Conservation (phyloP, 2,888 invertebrate species). For the Apamea anceps region DNA sequence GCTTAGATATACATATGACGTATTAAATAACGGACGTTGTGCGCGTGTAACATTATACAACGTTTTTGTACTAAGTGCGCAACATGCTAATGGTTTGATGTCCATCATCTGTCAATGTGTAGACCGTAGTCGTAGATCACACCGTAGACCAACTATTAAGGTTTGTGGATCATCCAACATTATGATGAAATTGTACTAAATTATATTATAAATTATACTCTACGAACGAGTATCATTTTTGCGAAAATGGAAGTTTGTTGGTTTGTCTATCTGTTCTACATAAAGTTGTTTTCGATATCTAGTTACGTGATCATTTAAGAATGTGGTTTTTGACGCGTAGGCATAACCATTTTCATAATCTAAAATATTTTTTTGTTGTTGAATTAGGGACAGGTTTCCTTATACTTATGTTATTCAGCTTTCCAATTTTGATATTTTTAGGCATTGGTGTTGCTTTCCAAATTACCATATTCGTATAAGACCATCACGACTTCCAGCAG, state of each 20-base stretch:
- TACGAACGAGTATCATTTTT: slow-evolving; percentile 1
- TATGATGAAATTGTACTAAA: too few species aligned
- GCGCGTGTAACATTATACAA: slow-evolving; percentile 44
- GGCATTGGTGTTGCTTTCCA: neutral
- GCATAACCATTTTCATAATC: neutral
- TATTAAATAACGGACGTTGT: slow-evolving; percentile 31
- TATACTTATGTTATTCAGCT: neutral
- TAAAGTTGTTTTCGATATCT: slow-evolving; percentile 8
- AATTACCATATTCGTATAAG: neutral
- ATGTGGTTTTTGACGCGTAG: slow-evolving; percentile 9
- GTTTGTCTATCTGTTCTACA: neutral
- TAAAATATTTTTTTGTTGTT: neutral
- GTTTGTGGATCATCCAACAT: slow-evolving; percentile 38
- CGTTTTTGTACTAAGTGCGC: slow-evolving; percentile 24
- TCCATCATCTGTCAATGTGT: slow-evolving; percentile 50
- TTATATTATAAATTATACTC: too few species aligned
- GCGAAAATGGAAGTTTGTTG: neutral
- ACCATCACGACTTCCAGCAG: neutral
- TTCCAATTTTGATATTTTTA: neutral
- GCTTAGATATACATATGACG: slow-evolving; percentile 1
- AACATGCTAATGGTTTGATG: slow-evolving; percentile 33
- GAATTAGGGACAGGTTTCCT: neutral
- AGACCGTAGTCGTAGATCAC: slow-evolving; percentile 5
- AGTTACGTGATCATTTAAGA: slow-evolving; percentile 5
- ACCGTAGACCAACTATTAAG: slow-evolving; percentile 16